phyloP scores from a whole-genome alignment of 2,113 vertebrate species.

The Apodemus speciosus region DNA sequence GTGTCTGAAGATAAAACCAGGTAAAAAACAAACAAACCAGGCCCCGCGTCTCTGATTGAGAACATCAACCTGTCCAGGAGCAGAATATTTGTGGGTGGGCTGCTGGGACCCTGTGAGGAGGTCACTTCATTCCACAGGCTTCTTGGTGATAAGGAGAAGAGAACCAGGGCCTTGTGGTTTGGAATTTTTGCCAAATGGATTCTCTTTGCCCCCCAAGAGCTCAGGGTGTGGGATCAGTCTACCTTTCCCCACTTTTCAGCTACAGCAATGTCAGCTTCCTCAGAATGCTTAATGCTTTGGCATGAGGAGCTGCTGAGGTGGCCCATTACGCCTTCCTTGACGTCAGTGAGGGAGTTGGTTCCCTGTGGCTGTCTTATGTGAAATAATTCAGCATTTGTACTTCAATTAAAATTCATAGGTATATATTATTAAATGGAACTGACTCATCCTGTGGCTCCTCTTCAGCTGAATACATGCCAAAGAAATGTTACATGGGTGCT shows the following conservation, averaged over 20 bases:
- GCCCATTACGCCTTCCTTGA: conserved; percentile 64
- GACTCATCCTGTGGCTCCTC: conserved; percentile 69
- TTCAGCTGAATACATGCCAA: conserved; percentile 54
- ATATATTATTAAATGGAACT: conserved; percentile 68
- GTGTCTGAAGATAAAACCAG: conserved; percentile 2
- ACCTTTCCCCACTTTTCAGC: conserved; percentile 42
- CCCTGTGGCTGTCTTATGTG: conserved; percentile 70
- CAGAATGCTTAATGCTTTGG: conserved; percentile 48
- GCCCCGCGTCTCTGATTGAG: neutral
- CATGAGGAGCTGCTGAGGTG: conserved; percentile 33
- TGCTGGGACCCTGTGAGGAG: neutral
- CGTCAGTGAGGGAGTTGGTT: conserved; percentile 66
- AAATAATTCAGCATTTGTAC: conserved; percentile 75
- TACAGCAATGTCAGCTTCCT: neutral
- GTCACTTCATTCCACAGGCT: conserved; percentile 11
- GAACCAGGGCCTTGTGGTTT: neutral
- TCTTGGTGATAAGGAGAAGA: neutral
- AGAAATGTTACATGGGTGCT: neutral
- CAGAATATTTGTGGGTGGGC: conserved; percentile 46
- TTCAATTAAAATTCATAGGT: conserved; percentile 75
- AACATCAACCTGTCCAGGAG: conserved; percentile 12
- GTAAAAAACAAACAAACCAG: neutral
- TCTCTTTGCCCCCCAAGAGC: neutral
- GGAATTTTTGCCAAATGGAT: conserved; percentile 48
- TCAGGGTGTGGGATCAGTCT: conserved; percentile 13